A percentile compares a stretch with the other conserved stretches of the same genome.
Conservation (phyloP, 1,140 invertebrate species). For the Wasmannia auropunctata region DNA sequence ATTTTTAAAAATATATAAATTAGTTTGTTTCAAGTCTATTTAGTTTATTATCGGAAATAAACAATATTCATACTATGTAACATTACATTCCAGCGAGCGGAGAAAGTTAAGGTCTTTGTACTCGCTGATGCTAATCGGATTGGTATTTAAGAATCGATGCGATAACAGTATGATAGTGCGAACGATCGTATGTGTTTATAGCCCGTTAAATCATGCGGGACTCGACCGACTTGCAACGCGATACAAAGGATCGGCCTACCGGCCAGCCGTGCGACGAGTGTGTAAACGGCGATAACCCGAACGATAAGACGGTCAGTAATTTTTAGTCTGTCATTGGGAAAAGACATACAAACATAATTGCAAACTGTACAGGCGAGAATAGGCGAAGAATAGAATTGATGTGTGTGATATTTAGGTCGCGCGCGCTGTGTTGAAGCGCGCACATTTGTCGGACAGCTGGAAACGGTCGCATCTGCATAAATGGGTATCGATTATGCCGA, state of each 20-base stretch:
- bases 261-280: conserved; percentile 1
- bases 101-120: not conserved
- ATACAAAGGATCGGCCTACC: conserved; percentile 19
- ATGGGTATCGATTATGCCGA: conserved; percentile 48
- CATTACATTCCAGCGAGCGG: not conserved
- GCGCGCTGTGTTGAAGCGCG: not conserved
- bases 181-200: not conserved
- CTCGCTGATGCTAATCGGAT: not conserved
- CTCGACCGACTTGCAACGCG: not conserved
- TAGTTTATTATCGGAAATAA: not conserved
- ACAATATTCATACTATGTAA: not conserved
- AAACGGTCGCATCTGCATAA: conserved; percentile 58
- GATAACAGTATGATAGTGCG: conserved; percentile 13
- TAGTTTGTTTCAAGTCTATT: not conserved
- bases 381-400: conserved; percentile 34
- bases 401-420: conserved; percentile 46
- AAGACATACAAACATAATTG: conserved; percentile 30
- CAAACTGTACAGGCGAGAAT: not conserved
- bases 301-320: conserved; percentile 19
- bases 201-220: not conserved
- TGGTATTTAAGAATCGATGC: conserved; percentile 6
- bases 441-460: conserved; percentile 49
- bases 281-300: conserved; percentile 40
- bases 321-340: conserved; percentile 18
- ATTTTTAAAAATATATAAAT: not conserved